Base-by-base conservation (phyloP, 2,888 invertebrate species). In the Melanchra persicariae region DNA sequence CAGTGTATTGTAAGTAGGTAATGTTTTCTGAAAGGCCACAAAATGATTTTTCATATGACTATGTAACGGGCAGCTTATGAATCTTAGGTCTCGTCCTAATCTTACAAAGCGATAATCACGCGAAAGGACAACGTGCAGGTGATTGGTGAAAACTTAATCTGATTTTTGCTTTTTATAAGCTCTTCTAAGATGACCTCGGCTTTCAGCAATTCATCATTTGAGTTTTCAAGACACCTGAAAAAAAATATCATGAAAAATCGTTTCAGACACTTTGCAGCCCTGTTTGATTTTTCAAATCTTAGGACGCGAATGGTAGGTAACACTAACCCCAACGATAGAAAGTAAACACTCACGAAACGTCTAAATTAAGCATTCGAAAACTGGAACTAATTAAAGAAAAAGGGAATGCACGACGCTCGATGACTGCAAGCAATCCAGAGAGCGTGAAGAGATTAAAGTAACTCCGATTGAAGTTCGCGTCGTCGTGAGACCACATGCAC, bases 361-460 rank as follows among this genome's bases (percentile, higher is more conserved):
- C 58, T 74, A 67, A 74, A 71, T 64, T 24, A 67, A 55, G 26
- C 54, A 54, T 54, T 67, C 51, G 66, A 47, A 69, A 70, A 67
- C 43, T 60, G 60, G 17, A 65, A 72, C 62, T 74, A 80, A 82
- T 80, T 82, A 77, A 66, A 51, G 61, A 67, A 67, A 69, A 63
- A 45, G 67, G 75, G 59, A 73, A 34, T 71, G 59, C 78, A 81
- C 78, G 71, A 83, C 49, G 70, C 24, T 47, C 30, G 47, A 47
- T 71, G 43, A 77, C 57, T 77, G 74, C 72, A 67, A 43, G 54
- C 49, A 68, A 43, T 54, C n/a, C 49, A 43, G 15, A 22, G 62
- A 55, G 62, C 63, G 67, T 83, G 81, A 57, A 72, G 47, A 78
- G 83, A 83, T 83, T 69, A 71, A 55, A 82, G 66, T 34, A 37